Base-by-base conservation (phyloP, 2,888 invertebrate genomes). In the Dynastes hyllus region DNA sequence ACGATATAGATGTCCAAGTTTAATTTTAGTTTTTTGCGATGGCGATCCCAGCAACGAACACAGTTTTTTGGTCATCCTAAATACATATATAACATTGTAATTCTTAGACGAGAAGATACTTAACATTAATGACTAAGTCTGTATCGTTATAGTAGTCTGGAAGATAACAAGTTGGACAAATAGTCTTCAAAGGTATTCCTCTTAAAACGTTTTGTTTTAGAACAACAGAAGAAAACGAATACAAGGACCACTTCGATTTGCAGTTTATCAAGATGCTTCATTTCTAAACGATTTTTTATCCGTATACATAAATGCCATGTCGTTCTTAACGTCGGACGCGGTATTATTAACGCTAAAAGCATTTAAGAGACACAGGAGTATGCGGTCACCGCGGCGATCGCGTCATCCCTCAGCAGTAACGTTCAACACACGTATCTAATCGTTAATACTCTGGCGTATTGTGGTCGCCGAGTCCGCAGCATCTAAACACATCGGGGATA, bases 291-390 rank as follows among this genome's bases (percentile, higher is more conserved):
- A 73, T 58, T 73, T 40, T 73, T 73, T 73, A 58, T 79, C 77
- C 76, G 50, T 45, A 13, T 29, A 80, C 77, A 66, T 70, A 79
- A 79, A 80, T 79, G 79, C 70, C 45, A 76, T 58, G 58, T 73
- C 58, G 40, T 37, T 58, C 58, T 61, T 73, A 73, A 73, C 58
- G 73, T 61, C 13, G 37, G 40, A 22, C 32, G 55, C 58, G 58
- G 58, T 40, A 73, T 73, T 73, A 58, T 73, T 73, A 58, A 73
- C 73, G 58, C 73, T 73, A 73, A 73, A 73, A 73, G 73, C 73
- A 73, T 73, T 73, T 73, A 53, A 73, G 29, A 58, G 22, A 40
- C 73, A 73, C 58, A 73, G 9, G 45, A 73, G 22, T 58, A 73
- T 61, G 37, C 73, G 73, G 40, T 73, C 37, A 73, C 40, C 73